Conservation (phyloP, 2,797 vertebrate species). For the Tapirus indicus region DNA sequence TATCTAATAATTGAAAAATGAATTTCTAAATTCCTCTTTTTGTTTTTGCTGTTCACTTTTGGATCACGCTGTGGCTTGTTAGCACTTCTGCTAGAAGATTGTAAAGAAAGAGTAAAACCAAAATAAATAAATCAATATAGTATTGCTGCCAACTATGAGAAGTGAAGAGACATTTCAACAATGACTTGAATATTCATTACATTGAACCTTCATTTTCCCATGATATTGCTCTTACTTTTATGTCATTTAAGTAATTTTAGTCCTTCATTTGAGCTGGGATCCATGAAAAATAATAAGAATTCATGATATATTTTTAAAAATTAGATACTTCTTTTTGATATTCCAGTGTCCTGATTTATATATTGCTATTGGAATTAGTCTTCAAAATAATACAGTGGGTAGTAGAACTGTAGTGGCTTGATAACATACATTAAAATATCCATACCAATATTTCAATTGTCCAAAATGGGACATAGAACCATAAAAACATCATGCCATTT, state of each 20-base stretch:
- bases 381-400: slow-evolving; percentile 23
- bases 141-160: slow-evolving; percentile 1
- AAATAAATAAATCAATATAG: slow-evolving; percentile 12
- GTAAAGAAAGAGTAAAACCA: slow-evolving; percentile 16
- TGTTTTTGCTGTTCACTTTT: slow-evolving; percentile 39
- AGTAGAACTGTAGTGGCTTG: not conserved
- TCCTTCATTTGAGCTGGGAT: slow-evolving; percentile 31
- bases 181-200: not conserved
- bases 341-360: slow-evolving; percentile 24
- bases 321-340: slow-evolving; percentile 10
- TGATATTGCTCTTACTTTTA: slow-evolving; percentile 8
- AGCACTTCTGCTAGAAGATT: not conserved
- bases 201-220: not conserved
- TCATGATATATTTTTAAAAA: slow-evolving; percentile 19
- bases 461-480: not conserved
- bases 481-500: not conserved
- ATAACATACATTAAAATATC: slow-evolving; percentile 23
- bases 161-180: not conserved
- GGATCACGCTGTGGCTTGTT: not conserved
- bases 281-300: not conserved
- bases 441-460: not conserved
- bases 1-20: not conserved
- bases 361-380: not conserved
- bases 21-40: slow-evolving; percentile 35
- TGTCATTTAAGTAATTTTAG: slow-evolving; percentile 3